These are phyloP conservation scores for Enteromius paludinosus DNA, from an alignment of 2,797 vertebrate genomes.

Conservation along the genomic window DNA sequence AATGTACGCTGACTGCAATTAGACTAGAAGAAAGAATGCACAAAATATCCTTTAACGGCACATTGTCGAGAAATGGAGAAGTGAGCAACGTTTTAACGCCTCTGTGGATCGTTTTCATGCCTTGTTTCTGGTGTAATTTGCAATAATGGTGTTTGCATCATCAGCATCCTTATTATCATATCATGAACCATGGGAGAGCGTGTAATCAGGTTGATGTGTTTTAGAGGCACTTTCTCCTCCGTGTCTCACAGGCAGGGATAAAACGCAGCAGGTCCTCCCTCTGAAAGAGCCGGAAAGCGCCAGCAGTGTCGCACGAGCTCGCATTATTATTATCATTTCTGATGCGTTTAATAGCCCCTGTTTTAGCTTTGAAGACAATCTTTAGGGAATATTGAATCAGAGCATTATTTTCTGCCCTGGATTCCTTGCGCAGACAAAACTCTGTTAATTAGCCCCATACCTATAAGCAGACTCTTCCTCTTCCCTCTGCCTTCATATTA, in stretches of 20 bases:
- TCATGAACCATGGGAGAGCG: constrained; percentile 48
- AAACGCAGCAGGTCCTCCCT: constrained; percentile 47
- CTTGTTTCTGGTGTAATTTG: constrained; percentile 59
- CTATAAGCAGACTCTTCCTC: constrained; percentile 79
- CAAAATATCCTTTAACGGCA: constrained; percentile 60
- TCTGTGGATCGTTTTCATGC: constrained; percentile 53
- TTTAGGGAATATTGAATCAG: constrained; percentile 82
- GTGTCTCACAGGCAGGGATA: constrained; percentile 43
- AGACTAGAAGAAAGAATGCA: constrained; percentile 60
- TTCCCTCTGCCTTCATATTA: constrained; percentile 75
- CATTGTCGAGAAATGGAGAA: constrained; percentile 58
- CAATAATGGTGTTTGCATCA: constrained; percentile 63
- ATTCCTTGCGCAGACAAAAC: constrained; percentile 80
- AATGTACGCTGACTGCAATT: constrained; percentile 61
- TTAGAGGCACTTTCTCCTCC: constrained; percentile 52
- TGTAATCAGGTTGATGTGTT: constrained; percentile 57
- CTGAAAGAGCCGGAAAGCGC: constrained; percentile 64
- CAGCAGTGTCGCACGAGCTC: constrained; percentile 70
- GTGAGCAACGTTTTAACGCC: constrained; percentile 53
- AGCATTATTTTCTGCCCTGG: constrained; percentile 76
- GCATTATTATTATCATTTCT: constrained; percentile 77
- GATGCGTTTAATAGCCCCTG: constrained; percentile 80
- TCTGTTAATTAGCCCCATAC: constrained; percentile 83
- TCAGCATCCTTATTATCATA: constrained; percentile 58
- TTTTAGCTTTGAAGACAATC: constrained; percentile 82